phyloP scores from a whole-genome alignment of 2,888 invertebrate genomes.

The Stegophylla sp. region DNA sequence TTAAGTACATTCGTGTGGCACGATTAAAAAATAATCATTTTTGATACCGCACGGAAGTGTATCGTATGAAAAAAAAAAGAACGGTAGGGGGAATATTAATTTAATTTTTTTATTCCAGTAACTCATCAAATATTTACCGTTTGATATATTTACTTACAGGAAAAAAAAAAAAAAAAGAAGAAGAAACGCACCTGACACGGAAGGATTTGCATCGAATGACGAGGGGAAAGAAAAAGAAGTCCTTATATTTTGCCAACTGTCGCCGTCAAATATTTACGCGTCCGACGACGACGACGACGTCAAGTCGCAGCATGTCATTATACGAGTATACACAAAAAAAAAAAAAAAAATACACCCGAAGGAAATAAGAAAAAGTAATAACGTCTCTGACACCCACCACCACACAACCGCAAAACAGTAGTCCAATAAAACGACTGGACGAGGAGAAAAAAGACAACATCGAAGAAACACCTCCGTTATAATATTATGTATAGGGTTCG shows the following conservation, averaged over 20 bases:
- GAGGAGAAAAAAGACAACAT: background rate
- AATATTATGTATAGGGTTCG: too few relatives aligned
- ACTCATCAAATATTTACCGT: conserved; percentile 39
- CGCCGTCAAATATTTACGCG: conserved; percentile 37
- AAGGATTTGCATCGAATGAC: background rate
- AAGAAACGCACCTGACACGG: conserved; percentile 4
- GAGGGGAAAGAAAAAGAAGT: conserved; percentile 34
- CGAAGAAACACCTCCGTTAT: background rate
- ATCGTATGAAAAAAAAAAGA: conserved; percentile 20
- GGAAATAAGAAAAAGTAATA: conserved; percentile 16
- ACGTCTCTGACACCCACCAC: background rate
- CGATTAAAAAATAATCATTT: conserved; percentile 26
- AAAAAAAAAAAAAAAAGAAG: background rate
- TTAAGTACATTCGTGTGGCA: background rate
- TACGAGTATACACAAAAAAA: background rate
- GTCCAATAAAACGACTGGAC: background rate
- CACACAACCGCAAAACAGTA: too few relatives aligned
- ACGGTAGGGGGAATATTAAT: conserved; percentile 31
- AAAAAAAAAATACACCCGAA: background rate
- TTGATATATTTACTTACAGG: conserved; percentile 38
- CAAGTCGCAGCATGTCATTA: conserved; percentile 15
- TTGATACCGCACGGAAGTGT: background rate
- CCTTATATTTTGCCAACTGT: conserved; percentile 36
- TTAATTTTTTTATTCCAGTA: conserved; percentile 30
- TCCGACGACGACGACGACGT: conserved; percentile 15